A percentile compares a stretch with the other conserved stretches of the same genome.
Conservation (phyloP, 2,113 vertebrate genomes). For the Aspidoscelis tigris region DNA sequence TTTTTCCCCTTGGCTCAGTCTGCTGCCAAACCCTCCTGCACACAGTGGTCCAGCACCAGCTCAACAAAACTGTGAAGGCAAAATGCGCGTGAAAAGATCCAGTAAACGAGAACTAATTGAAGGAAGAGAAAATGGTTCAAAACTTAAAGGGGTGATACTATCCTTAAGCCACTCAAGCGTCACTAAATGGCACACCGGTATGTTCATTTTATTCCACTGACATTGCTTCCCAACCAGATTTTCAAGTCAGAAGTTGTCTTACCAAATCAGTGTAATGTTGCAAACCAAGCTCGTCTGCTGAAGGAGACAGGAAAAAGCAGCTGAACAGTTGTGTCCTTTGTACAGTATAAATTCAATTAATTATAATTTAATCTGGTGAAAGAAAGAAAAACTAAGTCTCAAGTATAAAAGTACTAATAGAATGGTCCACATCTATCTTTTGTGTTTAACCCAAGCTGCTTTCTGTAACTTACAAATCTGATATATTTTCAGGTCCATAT, state of each 20-base stretch:
- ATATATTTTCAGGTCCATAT: not conserved
- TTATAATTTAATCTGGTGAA: not conserved
- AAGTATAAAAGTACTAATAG: not conserved
- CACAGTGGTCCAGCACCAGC: too few species aligned
- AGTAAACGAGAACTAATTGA: not conserved
- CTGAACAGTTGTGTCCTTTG: not conserved
- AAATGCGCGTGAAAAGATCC: not conserved
- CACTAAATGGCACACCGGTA: not conserved
- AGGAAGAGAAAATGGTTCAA: not conserved
- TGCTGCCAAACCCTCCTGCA: too few species aligned
- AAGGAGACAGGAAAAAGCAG: not conserved
- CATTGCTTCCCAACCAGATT: constrained; percentile 25
- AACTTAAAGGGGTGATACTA: not conserved
- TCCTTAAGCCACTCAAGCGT: not conserved
- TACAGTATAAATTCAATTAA: not conserved
- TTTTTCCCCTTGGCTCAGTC: too few species aligned
- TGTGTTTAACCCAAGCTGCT: not conserved
- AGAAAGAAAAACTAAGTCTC: not conserved
- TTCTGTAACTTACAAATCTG: not conserved
- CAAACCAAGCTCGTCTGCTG: constrained; percentile 38
- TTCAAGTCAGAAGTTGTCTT: constrained; percentile 35
- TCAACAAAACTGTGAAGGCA: not conserved
- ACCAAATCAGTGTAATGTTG: constrained; percentile 24
- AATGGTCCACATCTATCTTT: not conserved
- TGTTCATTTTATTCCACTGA: not conserved